phyloP scores from a whole-genome alignment of 2,888 invertebrate species.

The Isotomurus palustris region DNA sequence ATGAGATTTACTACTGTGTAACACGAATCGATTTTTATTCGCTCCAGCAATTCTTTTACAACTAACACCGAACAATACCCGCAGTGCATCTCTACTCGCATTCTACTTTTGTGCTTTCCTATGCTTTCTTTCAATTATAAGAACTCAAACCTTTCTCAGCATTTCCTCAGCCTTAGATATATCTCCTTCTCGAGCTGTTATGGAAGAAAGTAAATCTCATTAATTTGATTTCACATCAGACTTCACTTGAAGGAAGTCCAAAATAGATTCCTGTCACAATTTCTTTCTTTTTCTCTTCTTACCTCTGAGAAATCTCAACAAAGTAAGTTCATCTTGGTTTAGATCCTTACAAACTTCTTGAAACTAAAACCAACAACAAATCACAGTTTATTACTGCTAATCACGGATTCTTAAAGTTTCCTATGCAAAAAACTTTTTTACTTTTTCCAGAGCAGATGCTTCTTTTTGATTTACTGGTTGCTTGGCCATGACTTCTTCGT shows the following conservation, averaged over 20 bases:
- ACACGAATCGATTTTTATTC: too few relatives aligned
- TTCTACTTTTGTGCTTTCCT: too few relatives aligned
- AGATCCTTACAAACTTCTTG: slow-evolving; percentile 15
- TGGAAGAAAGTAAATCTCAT: neutral
- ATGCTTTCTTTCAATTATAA: too few relatives aligned
- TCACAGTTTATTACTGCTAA: too few relatives aligned
- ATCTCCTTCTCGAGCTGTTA: slow-evolving; percentile 78
- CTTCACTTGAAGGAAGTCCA: too few relatives aligned
- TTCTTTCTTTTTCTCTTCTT: too few relatives aligned
- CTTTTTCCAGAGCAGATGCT: neutral
- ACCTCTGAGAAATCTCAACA: slow-evolving; percentile 32
- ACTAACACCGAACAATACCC: too few relatives aligned
- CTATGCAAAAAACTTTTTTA: neutral
- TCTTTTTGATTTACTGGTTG: neutral
- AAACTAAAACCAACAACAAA: slow-evolving; percentile 21
- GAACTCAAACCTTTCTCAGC: slow-evolving; percentile 72
- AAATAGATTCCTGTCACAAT: neutral
- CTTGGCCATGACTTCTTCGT: too few relatives aligned
- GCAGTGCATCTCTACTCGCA: too few relatives aligned
- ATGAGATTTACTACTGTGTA: too few relatives aligned
- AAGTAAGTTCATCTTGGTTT: slow-evolving; percentile 21
- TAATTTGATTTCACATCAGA: too few relatives aligned
- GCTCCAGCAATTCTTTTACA: too few relatives aligned
- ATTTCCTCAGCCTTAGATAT: slow-evolving; percentile 83
- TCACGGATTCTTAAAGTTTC: neutral